Evolutionary conservation across 2,888 invertebrate genomes (phyloP), one percentile per base, ranked within the genome.

Genomic region (Ophonus ardosiacus): DNA sequence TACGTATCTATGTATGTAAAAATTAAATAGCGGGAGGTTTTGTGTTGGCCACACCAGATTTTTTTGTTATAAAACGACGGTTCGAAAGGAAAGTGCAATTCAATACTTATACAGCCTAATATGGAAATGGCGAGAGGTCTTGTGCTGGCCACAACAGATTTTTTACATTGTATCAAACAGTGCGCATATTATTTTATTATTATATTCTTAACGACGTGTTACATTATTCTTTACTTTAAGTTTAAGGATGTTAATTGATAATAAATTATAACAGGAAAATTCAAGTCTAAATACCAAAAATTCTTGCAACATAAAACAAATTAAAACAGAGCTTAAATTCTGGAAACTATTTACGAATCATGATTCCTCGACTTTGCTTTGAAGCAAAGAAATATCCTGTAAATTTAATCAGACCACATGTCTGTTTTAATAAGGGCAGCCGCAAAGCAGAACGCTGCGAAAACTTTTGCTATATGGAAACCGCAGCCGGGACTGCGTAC

Each of bases 331-430:
- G 57, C 57, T 21, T 7, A 74, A 74, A 74, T 74, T 74, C 10
- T 74, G 43, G 13, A 78, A 78, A 57, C 76, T 78, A 78, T 78
- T 78, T 15, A 2, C 71, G 40, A 78, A 24, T 78, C 56, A 24
- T 17, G 15, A 78, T 78, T 76, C 76, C 56, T 74, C 5, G 18
- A 21, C 56, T 21, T 76, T 78, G 56, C 78, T 78, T 78, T 78
- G 78, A 31, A 57, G 57, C 78, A 57, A 78, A 78, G 78, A 78
- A 78, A 57, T 57, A 56, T 31, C 57, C 15, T 51, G 13, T 38
- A 76, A 76, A 76, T 76, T 76, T 76, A 76, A 76, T 76, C 76
- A 76, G 43, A 24, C 78, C 78, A 78, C 78, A 78, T 57, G 78
- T 57, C 78, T 78, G 78, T 78, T 78, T 78, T 78, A 78, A 78